Evolutionary conservation across 2,888 invertebrate genomes (phyloP), one percentile per base, ranked within the genome.

Genomic region (Pemphredon lugubris): DNA sequence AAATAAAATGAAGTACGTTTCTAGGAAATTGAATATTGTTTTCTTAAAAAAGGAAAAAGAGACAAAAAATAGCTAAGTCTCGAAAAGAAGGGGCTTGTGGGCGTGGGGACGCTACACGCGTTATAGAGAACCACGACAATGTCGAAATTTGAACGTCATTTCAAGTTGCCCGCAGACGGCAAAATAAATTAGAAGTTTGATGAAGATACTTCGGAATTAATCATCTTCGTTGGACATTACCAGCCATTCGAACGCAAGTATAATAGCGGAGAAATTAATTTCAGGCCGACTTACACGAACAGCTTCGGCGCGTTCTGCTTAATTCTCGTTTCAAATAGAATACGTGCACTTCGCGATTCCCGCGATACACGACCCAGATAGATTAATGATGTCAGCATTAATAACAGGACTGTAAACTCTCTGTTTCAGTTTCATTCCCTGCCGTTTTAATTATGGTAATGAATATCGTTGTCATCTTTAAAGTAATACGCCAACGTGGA

Each of bases 371-470:
- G 71, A 67, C 63, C 73, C 63, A 58, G 73, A 65, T 70, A 75
- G 64, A 78, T 78, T 75, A 78, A 78, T 71, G 61, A 23, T 57
- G 73, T 73, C 73, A 75, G 73, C 79, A 79, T 71, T 75, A 73
- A 63, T 75, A 75, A 65, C 70, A 65, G 64, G 51, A 18, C 14
- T 51, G 61, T 54, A 61, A 75, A 67, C 55, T 64, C 60, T 66
- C 64, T 45, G 59, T 75, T 68, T 71, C 79, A n/a, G 57, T 70
- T 67, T 70, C 53, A 30, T 21, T 34, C 42, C 42, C 40, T 45
- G 39, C 18, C 42, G 47, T 64, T 79, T 72, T 79, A 75, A 79
- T 75, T 72, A 75, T 66, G 53, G 42, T 79, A 78, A 79, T 75
- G 77, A 78, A 60, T 58, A 16, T 23, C 45, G 65, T 58, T 44